Evolutionary conservation across 2,888 invertebrate species (phyloP).

Genomic region (Xestobium rufovillosum): DNA sequence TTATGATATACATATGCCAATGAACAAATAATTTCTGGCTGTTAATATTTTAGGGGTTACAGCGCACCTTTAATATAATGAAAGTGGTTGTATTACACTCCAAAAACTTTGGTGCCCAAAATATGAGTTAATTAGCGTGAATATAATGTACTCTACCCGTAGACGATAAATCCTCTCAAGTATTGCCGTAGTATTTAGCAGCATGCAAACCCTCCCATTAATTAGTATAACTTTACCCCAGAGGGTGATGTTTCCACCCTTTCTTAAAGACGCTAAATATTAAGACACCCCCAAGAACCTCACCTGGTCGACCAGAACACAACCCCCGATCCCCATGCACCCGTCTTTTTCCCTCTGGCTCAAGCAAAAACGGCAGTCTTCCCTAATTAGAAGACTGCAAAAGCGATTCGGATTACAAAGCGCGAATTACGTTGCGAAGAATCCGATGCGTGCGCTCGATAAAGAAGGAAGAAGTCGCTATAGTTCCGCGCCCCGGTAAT

Average conservation of each 20-base stretch:
- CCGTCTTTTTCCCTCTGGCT: no score
- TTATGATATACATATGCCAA: no score
- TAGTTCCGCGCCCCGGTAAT: conserved; percentile 24
- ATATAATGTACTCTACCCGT: no score
- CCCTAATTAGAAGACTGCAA: conserved; percentile 2
- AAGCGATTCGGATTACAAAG: conserved; percentile 4
- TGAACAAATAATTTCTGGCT: no score
- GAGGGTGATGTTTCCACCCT: conserved; percentile 38
- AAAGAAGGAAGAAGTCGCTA: conserved; percentile 2
- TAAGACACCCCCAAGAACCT: conserved; percentile 29
- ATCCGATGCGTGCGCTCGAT: conserved; percentile 5
- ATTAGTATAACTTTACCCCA: conserved; percentile 45
- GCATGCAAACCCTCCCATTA: conserved; percentile 43
- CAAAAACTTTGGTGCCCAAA: no score
- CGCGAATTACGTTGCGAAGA: conserved; percentile 10
- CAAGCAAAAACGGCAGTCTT: background rate
- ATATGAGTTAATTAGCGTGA: no score
- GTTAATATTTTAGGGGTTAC: no score
- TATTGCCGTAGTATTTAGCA: conserved; percentile 43
- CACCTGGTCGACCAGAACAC: conserved; percentile 2
- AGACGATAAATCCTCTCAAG: no score
- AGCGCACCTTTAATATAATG: no score
- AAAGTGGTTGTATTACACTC: no score
- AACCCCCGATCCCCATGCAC: no score
- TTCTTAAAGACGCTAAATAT: conserved; percentile 36